These are phyloP conservation scores for Tiliacea aurago DNA, from an alignment of 2,888 invertebrate genomes.

Conservation along the genomic window DNA sequence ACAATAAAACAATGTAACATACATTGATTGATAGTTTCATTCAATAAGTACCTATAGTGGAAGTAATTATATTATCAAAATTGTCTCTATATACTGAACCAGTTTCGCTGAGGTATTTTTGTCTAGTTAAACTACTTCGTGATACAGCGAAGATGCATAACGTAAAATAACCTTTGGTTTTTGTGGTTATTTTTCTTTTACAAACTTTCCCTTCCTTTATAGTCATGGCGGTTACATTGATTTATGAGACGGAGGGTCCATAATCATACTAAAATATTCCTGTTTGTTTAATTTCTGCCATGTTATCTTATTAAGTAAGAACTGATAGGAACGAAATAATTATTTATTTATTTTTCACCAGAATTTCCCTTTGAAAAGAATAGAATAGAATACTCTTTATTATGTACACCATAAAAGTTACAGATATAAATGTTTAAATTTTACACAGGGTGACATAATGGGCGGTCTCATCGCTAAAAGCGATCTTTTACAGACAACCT, in stretches of 20 bases:
- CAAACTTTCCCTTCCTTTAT: constrained; percentile 13
- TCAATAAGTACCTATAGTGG: neutral
- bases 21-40: neutral
- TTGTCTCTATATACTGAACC: neutral
- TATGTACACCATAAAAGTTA: too few species aligned
- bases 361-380: too few species aligned
- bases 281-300: constrained; percentile 14
- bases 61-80: neutral
- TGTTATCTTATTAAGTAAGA: neutral
- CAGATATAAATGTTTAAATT: too few species aligned
- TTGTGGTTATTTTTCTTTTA: constrained; percentile 18
- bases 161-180: neutral
- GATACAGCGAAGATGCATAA: neutral
- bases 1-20: neutral
- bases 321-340: neutral
- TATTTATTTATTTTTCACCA: constrained; percentile 1
- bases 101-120: neutral
- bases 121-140: neutral
- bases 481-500: too few species aligned
- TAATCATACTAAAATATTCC: constrained; percentile 34
- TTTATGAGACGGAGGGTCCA: constrained; percentile 33
- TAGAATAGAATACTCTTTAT: too few species aligned
- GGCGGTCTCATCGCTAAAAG: too few species aligned
- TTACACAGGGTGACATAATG: too few species aligned
- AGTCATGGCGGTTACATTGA: constrained; percentile 1